phyloP scores from a whole-genome alignment of 37 sponge, comb jelly and placozoan genomes.

The Chondrilla cf. caribensis region DNA sequence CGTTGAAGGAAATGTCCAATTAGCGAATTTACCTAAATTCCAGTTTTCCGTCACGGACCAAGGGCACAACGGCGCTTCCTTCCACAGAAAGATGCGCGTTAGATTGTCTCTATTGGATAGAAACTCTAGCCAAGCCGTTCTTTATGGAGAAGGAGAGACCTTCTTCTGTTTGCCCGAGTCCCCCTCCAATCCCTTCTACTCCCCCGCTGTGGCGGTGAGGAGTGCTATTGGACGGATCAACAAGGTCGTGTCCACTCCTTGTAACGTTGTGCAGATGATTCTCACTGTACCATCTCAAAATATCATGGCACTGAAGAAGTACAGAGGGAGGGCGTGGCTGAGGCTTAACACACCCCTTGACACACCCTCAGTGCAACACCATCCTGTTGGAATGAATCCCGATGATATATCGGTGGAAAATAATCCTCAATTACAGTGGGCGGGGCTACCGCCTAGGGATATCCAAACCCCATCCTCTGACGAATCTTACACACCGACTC shows the following conservation, averaged over 20 bases:
- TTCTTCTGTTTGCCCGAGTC: not conserved
- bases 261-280: not conserved
- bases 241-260: not conserved
- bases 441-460: no score
- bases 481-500: no score
- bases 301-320: not conserved
- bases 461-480: no score
- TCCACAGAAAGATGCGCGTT: not conserved
- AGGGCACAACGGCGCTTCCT: not conserved
- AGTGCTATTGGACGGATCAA: not conserved
- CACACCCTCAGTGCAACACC: no score
- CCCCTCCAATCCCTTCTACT: no score
- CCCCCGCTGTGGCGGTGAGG: no score
- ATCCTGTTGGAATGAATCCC: no score
- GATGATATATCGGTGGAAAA: no score
- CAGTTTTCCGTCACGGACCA: not conserved
- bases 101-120: not conserved
- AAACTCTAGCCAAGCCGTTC: not conserved
- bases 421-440: no score
- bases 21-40: not conserved
- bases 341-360: not conserved
- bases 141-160: conserved; percentile 14
- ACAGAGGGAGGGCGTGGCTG: conserved; percentile 15
- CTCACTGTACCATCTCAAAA: not conserved
- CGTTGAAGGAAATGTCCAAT: not conserved